A percentile compares a stretch with the other conserved stretches of the same genome.
Conservation (phyloP, 1,140 invertebrate genomes). For the Drosophila sechellia region DNA sequence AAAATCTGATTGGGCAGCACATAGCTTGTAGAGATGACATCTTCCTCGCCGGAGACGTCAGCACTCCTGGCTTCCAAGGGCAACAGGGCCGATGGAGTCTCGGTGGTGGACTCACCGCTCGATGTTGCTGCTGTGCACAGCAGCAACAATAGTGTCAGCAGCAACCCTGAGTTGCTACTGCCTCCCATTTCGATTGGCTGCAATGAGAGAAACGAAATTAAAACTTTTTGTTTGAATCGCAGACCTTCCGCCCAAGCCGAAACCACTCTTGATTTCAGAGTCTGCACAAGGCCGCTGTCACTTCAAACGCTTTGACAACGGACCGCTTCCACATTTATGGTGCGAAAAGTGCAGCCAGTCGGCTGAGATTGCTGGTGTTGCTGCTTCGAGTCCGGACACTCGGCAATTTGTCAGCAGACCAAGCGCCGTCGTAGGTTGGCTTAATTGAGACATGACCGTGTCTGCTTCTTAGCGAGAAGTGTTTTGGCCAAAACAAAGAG, state of each 20-base stretch:
- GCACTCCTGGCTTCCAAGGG: conserved; percentile 68
- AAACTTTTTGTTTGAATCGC: conserved; percentile 4
- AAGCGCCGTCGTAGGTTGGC: conserved; percentile 48
- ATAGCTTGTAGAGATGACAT: conserved; percentile 75
- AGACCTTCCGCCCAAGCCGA: conserved; percentile 45
- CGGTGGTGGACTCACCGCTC: conserved; percentile 17
- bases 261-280: conserved; percentile 51
- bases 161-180: conserved; percentile 26
- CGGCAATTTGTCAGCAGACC: conserved; percentile 47
- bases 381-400: conserved; percentile 15
- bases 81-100: conserved; percentile 60
- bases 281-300: conserved; percentile 45
- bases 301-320: conserved; percentile 39
- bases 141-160: conserved; percentile 36
- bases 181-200: conserved; percentile 44
- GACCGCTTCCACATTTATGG: conserved; percentile 54
- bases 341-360: conserved; percentile 52
- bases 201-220: conserved; percentile 3
- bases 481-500: conserved; percentile 43
- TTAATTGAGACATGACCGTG: conserved; percentile 58
- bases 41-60: conserved; percentile 67
- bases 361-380: conserved; percentile 16
- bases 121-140: conserved; percentile 8
- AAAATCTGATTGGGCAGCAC: conserved; percentile 85
- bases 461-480: conserved; percentile 51